Percentiles rank a stretch among this genome's conserved stretches.
These are phyloP conservation scores for Papilio polyxenes DNA, from an alignment of 1,140 invertebrate species.

Conservation along the genomic window DNA sequence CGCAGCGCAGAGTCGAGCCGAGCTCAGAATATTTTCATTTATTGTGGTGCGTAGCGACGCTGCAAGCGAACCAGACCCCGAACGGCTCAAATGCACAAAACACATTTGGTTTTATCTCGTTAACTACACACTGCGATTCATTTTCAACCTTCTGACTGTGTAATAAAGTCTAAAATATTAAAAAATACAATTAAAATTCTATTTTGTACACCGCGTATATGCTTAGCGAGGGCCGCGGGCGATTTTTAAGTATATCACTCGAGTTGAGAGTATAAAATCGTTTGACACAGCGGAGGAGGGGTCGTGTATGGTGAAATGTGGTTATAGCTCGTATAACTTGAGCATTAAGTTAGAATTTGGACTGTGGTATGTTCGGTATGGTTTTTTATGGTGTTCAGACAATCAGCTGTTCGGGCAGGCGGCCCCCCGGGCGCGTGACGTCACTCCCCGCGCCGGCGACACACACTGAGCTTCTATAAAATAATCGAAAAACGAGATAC, in stretches of 20 bases:
- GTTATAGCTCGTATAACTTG: slow-evolving; percentile 38
- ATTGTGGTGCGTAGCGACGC: slow-evolving; percentile 20
- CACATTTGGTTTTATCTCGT: slow-evolving; percentile 77
- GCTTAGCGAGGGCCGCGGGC: slow-evolving; percentile 45
- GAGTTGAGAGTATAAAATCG: slow-evolving; percentile 56
- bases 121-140: slow-evolving; percentile 48
- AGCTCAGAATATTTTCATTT: slow-evolving; percentile 45
- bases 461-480: slow-evolving; percentile 63
- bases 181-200: slow-evolving; percentile 42
- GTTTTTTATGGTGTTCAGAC: slow-evolving; percentile 76
- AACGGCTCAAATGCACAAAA: slow-evolving; percentile 78
- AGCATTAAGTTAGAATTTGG: slow-evolving; percentile 50
- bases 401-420: slow-evolving; percentile 79
- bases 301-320: slow-evolving; percentile 47
- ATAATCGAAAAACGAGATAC: slow-evolving; percentile 60
- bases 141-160: slow-evolving; percentile 38
- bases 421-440: slow-evolving; percentile 71
- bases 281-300: slow-evolving; percentile 57
- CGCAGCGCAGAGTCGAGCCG: background rate
- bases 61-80: slow-evolving; percentile 57
- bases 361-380: slow-evolving; percentile 49
- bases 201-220: slow-evolving; percentile 66
- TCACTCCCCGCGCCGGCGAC: slow-evolving; percentile 58
- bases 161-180: slow-evolving; percentile 50
- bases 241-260: slow-evolving; percentile 54